phyloP scores from a whole-genome alignment of 2,888 invertebrate species.

The Hemaris fuciformis region DNA sequence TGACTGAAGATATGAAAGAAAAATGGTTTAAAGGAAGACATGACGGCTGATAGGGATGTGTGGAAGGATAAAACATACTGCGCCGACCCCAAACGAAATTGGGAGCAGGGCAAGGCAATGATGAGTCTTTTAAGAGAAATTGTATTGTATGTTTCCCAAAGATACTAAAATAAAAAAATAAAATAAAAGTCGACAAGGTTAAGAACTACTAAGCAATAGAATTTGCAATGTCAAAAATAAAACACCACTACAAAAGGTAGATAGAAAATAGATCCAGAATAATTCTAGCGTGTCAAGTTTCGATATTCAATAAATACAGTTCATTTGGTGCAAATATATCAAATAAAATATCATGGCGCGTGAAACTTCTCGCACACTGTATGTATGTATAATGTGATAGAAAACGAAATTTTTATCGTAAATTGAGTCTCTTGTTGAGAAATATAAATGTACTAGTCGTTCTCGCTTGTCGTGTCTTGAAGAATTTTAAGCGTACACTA shows the following conservation, averaged over 20 bases:
- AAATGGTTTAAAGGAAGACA: no score
- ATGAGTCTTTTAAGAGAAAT: no score
- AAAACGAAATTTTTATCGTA: conserved; percentile 3
- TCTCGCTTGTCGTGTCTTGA: not conserved
- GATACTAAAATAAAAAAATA: no score
- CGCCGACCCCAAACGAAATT: no score
- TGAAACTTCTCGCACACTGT: conserved; percentile 10
- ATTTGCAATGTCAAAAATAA: no score
- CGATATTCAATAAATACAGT: conserved; percentile 13
- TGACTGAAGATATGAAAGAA: no score
- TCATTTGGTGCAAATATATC: conserved; percentile 15
- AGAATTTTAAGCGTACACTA: not conserved
- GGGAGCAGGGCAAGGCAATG: no score
- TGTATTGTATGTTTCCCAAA: no score
- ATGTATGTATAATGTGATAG: conserved; percentile 10
- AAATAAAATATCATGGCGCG: conserved; percentile 10
- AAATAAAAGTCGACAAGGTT: no score
- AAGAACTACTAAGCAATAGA: no score
- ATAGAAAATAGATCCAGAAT: not conserved
- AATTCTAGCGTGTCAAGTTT: not conserved
- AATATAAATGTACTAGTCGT: not conserved
- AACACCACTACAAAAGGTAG: not conserved
- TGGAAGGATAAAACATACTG: no score
- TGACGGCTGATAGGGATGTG: no score
- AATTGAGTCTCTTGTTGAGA: conserved; percentile 9